phyloP scores from a whole-genome alignment of 2,888 invertebrate genomes.

The Ochropleura leucogaster region DNA sequence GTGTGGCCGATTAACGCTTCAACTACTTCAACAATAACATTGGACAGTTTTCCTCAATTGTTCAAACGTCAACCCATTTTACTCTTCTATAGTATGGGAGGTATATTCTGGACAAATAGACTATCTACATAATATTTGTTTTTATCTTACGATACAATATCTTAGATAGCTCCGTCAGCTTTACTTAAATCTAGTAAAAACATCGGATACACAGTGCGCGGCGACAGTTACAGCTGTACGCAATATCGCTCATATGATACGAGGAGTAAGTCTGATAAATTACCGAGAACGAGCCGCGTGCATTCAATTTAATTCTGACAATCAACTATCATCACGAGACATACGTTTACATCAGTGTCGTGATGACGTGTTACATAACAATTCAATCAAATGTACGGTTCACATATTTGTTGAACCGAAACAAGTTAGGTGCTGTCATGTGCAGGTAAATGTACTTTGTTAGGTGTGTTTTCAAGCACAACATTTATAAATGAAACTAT shows the following conservation, averaged over 20 bases:
- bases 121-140: constrained; percentile 25
- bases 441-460: constrained; percentile 16
- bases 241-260: constrained; percentile 57
- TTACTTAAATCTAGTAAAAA: constrained; percentile 34
- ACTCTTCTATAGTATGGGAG: constrained; percentile 5
- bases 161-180: constrained; percentile 31
- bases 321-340: constrained; percentile 72
- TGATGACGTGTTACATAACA: constrained; percentile 54
- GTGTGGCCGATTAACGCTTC: constrained; percentile 55
- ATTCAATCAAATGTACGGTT: constrained; percentile 41
- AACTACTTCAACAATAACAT: constrained; percentile 59
- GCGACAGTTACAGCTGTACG: constrained; percentile 55
- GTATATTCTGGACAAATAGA: constrained; percentile 9
- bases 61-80: constrained; percentile 27
- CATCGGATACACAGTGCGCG: constrained; percentile 22
- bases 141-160: constrained; percentile 35
- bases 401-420: constrained; percentile 37
- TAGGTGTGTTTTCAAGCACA: constrained; percentile 8
- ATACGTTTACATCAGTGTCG: constrained; percentile 51
- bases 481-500: constrained; percentile 22
- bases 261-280: constrained; percentile 69
- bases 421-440: constrained; percentile 23
- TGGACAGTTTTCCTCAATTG: constrained; percentile 54
- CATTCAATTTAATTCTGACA: constrained; percentile 82
- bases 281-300: constrained; percentile 77